A percentile compares a stretch with the other conserved stretches of the same genome.
Evolutionary conservation across 1,140 invertebrate genomes (phyloP).

Genomic region (Diabrotica undecimpunctata): DNA sequence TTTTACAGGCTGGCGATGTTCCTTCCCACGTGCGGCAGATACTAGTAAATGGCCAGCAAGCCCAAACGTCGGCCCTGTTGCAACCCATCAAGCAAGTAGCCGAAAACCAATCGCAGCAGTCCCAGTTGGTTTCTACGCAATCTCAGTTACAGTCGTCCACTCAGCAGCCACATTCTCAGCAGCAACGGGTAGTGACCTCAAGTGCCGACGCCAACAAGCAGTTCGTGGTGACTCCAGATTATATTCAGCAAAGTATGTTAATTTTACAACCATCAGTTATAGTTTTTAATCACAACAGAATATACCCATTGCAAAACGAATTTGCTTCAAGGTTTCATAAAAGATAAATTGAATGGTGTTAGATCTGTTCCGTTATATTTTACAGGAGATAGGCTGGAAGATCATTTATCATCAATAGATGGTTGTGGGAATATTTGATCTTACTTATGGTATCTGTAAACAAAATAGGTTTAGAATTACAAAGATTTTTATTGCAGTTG

Average conservation of each 20-base stretch:
- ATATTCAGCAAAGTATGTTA: conserved; percentile 81
- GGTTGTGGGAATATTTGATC: no score
- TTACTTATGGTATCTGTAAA: no score
- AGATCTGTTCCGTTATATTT: neutral
- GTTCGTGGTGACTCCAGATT: conserved; percentile 82
- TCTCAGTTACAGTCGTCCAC: conserved; percentile 18
- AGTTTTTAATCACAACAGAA: conserved; percentile 47
- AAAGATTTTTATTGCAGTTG: no score
- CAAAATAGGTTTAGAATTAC: no score
- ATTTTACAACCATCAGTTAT: conserved; percentile 47
- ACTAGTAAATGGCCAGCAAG: conserved; percentile 44
- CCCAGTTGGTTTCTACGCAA: conserved; percentile 4
- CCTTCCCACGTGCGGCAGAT: conserved; percentile 34
- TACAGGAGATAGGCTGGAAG: conserved; percentile 19
- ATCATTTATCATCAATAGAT: no score
- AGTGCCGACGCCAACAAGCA: conserved; percentile 57
- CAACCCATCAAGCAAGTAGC: conserved; percentile 45
- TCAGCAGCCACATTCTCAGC: conserved; percentile 35
- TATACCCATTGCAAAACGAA: conserved; percentile 49
- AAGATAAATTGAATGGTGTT: conserved; percentile 7
- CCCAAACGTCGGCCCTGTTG: conserved; percentile 40
- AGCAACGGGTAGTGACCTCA: conserved; percentile 44
- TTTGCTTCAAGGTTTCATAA: conserved; percentile 7
- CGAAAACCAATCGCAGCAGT: conserved; percentile 14
- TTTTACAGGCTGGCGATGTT: conserved; percentile 27